Percentiles rank a stretch among this genome's conserved stretches.
These are phyloP conservation scores for Rhogogaster chlorosoma DNA, from an alignment of 2,888 invertebrate species.

Conservation along the genomic window DNA sequence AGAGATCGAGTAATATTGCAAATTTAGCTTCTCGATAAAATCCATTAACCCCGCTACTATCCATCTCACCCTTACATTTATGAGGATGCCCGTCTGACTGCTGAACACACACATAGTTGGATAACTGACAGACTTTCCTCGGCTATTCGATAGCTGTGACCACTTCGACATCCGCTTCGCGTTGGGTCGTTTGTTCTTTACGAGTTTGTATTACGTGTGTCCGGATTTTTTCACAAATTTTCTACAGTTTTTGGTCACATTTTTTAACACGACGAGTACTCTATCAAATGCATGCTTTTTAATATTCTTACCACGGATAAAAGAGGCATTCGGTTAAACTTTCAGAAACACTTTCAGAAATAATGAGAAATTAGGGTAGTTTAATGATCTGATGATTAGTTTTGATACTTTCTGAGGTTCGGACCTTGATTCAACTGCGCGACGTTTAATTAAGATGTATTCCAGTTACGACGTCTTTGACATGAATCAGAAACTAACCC, in stretches of 20 bases:
- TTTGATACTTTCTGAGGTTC: not conserved
- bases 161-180: slow-evolving; percentile 11
- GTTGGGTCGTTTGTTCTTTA: not conserved
- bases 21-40: slow-evolving; percentile 16
- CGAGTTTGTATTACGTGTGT: not conserved
- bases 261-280: not conserved
- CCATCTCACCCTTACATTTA: not conserved
- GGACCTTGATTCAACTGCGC: too few relatives aligned
- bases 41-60: slow-evolving; percentile 26
- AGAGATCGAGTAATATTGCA: not conserved
- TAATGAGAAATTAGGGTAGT: not conserved
- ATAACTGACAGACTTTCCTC: slow-evolving; percentile 22
- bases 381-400: not conserved
- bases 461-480: not conserved
- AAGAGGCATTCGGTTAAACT: not conserved
- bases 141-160: slow-evolving; percentile 3
- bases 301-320: not conserved
- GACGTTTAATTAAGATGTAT: not conserved
- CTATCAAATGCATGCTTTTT: not conserved
- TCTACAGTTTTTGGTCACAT: not conserved
- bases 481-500: not conserved
- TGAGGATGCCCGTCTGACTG: slow-evolving; percentile 21
- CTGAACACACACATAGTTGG: slow-evolving; percentile 2
- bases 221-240: not conserved
- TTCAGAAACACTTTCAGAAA: not conserved